Evolutionary conservation across 2,888 invertebrate species (phyloP), one percentile per base, ranked within the genome.

Genomic region (Drosophila mayaguana): DNA sequence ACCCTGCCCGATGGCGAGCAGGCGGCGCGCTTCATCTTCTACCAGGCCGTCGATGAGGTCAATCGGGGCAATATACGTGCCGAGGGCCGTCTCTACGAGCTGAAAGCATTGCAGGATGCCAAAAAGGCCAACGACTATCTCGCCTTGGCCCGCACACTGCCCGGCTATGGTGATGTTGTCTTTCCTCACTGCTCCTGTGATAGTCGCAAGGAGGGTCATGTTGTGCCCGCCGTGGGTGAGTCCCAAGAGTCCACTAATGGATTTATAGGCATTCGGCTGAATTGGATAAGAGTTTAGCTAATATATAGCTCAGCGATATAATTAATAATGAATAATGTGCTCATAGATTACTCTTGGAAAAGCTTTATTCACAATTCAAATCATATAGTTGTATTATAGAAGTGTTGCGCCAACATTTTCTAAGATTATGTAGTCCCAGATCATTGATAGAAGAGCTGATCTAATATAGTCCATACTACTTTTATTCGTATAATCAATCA

Each of bases 161-260:
- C 97, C 60, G 99, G 99, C 54, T 99, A 99, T 93, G 98, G 98
- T 0, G 96, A 97, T 91, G 95, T 98, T 16, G 96, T 97, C 56
- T 98, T 99, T 94, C 99, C 99, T 34, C 98, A 98, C 94, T 96
- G 98, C 92, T 94, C 96, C 38, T 98, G 98, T 93, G 98, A 98
- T 94, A 97, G 97, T 40, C 94, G 97, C 67, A 97, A 97, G 92
- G 96, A 96, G 80, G 98, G 97, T 46, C 97, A 97, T 93, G 97
- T 98, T 54, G 94, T 96, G 63, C 95, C 96, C 54, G 95, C 96
- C 18, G 94, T 97, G 46, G 96, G 96, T 91, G 91, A 94, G 91
- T 93, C 55, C 18, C 42, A 28, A 8, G 9, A 53, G 36, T 3
- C 18, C 50, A 12, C n/a, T 2, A 16, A 7, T 38, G 16, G 38